A percentile compares a stretch with the other conserved stretches of the same genome.
Conservation (phyloP, 2,888 invertebrate genomes). For the Theretra japonica region DNA sequence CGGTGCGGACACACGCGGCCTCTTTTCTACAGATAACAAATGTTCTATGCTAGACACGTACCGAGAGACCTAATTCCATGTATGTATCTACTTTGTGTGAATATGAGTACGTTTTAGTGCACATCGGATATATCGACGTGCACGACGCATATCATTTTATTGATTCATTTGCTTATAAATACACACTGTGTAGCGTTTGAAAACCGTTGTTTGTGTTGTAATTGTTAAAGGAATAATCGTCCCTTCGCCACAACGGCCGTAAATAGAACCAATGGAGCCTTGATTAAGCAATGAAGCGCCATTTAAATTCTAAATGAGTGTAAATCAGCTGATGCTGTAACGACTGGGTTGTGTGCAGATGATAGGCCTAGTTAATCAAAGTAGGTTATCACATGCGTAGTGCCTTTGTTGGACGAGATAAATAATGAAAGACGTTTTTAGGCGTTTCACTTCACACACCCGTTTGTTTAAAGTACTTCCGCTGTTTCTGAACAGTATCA, state of each 20-base stretch:
- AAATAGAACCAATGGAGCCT: neutral
- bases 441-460: no score
- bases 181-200: no score
- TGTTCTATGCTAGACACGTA: conserved; percentile 18
- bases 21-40: conserved; percentile 32
- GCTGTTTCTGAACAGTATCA: neutral
- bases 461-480: neutral
- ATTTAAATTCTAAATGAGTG: conserved; percentile 10
- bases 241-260: neutral
- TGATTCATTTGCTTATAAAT: no score
- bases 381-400: conserved; percentile 4
- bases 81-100: conserved; percentile 1
- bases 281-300: conserved; percentile 1
- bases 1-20: conserved; percentile 38
- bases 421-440: neutral
- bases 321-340: conserved; percentile 5
- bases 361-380: neutral
- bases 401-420: conserved; percentile 9
- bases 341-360: neutral
- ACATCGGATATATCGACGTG: neutral
- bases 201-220: neutral
- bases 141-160: no score
- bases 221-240: neutral
- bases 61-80: conserved; percentile 22
- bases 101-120: neutral